phyloP scores from a whole-genome alignment of 2,797 vertebrate genomes.

The Falco columbarius region DNA sequence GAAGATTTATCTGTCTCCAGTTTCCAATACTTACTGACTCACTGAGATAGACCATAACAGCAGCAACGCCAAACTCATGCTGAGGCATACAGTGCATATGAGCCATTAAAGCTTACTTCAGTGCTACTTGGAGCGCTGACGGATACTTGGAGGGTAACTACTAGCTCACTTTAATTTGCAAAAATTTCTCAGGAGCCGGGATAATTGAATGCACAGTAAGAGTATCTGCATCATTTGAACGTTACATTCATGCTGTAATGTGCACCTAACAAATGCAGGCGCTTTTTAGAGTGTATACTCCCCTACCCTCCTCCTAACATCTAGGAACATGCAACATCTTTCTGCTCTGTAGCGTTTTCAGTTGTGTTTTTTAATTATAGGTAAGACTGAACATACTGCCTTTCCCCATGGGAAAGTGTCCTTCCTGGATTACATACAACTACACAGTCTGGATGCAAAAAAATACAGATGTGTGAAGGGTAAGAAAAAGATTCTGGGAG shows the following conservation, averaged over 20 bases:
- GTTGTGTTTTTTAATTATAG: neutral
- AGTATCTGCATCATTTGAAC: neutral
- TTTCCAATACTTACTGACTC: neutral
- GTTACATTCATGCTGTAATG: neutral
- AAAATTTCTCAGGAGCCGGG: neutral
- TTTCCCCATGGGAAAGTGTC: neutral
- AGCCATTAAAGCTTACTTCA: neutral
- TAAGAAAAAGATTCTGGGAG: neutral
- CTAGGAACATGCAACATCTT: neutral
- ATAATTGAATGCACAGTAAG: conserved; percentile 17
- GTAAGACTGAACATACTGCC: neutral
- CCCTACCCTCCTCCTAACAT: neutral
- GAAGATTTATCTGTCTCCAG: neutral
- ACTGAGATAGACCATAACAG: neutral
- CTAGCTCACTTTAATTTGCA: conserved; percentile 22
- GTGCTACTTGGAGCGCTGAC: neutral
- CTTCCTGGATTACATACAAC: neutral
- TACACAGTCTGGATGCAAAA: neutral
- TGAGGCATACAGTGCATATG: neutral
- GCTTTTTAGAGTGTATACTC: neutral
- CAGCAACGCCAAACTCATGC: neutral
- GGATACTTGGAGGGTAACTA: neutral
- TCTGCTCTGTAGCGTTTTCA: neutral
- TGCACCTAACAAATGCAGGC: neutral
- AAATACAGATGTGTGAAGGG: neutral